Evolutionary conservation across 2,888 invertebrate genomes (phyloP).

Genomic region (Erpobdella octoculata): DNA sequence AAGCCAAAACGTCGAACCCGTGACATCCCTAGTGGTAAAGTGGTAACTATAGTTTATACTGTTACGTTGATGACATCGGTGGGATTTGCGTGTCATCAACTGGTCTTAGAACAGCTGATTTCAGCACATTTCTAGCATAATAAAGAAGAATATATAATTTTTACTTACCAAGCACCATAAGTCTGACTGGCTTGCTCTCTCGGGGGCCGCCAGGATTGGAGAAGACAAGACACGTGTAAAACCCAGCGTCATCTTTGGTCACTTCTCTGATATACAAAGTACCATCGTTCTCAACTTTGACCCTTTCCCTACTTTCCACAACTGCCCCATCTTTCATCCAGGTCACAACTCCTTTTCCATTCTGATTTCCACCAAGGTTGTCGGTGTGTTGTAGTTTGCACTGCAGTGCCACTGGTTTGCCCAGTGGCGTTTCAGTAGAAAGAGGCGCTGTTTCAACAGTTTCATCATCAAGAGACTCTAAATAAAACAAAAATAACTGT

Average conservation of each 20-base stretch:
- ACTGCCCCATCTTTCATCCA: slow-evolving; percentile 18
- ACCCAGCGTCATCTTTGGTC: neutral
- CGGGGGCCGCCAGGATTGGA: neutral
- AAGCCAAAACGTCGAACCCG: too few species aligned
- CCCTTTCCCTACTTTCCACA: neutral
- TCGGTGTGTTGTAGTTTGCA: slow-evolving; percentile 7
- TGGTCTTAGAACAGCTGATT: too few species aligned
- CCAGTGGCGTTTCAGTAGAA: slow-evolving; percentile 12
- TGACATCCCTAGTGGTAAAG: too few species aligned
- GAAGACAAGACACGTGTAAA: slow-evolving; percentile 12
- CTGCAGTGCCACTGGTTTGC: slow-evolving; percentile 8
- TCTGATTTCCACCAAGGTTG: neutral
- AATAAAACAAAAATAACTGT: too few species aligned
- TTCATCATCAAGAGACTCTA: too few species aligned
- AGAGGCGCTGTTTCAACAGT: neutral
- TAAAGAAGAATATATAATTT: neutral
- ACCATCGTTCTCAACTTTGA: slow-evolving; percentile 1
- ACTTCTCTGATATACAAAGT: slow-evolving; percentile 9
- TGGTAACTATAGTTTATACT: too few species aligned
- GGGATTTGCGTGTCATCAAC: too few species aligned
- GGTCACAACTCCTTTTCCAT: neutral
- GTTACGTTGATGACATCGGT: too few species aligned
- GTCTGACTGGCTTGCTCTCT: slow-evolving; percentile 2
- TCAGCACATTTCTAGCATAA: neutral
- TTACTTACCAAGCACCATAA: slow-evolving; percentile 16